Evolutionary conservation across 2,888 invertebrate species (phyloP).

Genomic region (Caenorhabditis sp.): DNA sequence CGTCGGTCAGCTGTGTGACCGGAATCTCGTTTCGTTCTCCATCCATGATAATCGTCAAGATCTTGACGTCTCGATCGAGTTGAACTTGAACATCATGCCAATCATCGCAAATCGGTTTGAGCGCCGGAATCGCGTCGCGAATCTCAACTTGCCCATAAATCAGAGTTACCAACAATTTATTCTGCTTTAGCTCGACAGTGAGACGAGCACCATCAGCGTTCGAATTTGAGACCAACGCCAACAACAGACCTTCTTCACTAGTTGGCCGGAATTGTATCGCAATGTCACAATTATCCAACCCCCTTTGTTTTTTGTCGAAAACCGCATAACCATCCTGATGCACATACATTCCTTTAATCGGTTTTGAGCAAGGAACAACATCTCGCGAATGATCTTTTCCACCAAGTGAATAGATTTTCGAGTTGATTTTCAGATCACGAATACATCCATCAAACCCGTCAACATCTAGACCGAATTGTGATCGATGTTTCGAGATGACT

Average conservation of each 20-base stretch:
- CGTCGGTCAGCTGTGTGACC: conserved; percentile 20
- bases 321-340: conserved; percentile 63
- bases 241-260: conserved; percentile 35
- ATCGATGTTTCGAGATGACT: conserved; percentile 64
- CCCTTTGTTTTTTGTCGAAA: conserved; percentile 46
- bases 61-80: conserved; percentile 19
- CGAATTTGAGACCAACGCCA: conserved; percentile 32
- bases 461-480: conserved; percentile 49
- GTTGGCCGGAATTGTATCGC: conserved; percentile 38
- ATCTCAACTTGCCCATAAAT: conserved; percentile 30
- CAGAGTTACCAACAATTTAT: conserved; percentile 29
- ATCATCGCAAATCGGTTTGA: conserved; percentile 51
- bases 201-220: conserved; percentile 33
- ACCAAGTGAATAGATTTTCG: not conserved
- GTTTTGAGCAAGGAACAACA: conserved; percentile 55
- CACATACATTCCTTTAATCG: conserved; percentile 54
- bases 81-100: conserved; percentile 57
- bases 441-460: conserved; percentile 65
- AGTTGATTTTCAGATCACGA: conserved; percentile 45
- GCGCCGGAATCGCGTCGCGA: conserved; percentile 30
- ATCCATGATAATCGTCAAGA: conserved; percentile 9
- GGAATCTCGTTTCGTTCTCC: conserved; percentile 29
- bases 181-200: conserved; percentile 25
- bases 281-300: conserved; percentile 20
- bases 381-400: conserved; percentile 37